A percentile compares a stretch with the other conserved stretches of the same genome.
phyloP scores from a whole-genome alignment of 2,888 invertebrate genomes.

The Notodromas monacha region DNA sequence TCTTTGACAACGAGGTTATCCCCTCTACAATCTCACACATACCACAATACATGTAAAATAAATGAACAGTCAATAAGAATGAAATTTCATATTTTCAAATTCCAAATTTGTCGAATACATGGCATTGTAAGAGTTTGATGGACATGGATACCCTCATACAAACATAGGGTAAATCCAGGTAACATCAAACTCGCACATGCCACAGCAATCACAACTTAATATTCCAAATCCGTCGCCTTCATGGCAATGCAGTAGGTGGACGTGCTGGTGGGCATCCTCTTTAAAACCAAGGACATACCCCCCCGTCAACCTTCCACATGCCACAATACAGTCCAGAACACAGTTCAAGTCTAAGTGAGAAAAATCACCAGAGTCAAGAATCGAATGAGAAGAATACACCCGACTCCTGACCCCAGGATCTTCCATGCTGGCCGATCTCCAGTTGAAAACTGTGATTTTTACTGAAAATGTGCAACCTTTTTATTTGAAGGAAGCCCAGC shows the following conservation, averaged over 20 bases:
- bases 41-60: slow-evolving; percentile 4
- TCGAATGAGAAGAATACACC: no score
- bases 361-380: slow-evolving; percentile 4
- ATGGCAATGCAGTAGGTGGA: slow-evolving; percentile 4
- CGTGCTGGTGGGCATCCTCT: slow-evolving; percentile 4
- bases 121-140: slow-evolving; percentile 4
- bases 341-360: slow-evolving; percentile 4
- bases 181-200: slow-evolving; percentile 4
- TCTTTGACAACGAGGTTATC: slow-evolving; percentile 4
- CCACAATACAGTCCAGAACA: slow-evolving; percentile 4
- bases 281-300: slow-evolving; percentile 4
- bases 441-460: no score
- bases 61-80: slow-evolving; percentile 4
- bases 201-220: slow-evolving; percentile 4
- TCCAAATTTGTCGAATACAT: slow-evolving; percentile 4
- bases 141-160: slow-evolving; percentile 4
- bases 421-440: no score
- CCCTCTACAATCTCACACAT: slow-evolving; percentile 4
- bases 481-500: no score
- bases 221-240: slow-evolving; percentile 4
- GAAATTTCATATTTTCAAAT: slow-evolving; percentile 4
- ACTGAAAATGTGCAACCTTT: no score
- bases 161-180: slow-evolving; percentile 4
- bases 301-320: slow-evolving; percentile 4
- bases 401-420: no score